Conservation (phyloP, 2,113 vertebrate species). For the Sus scrofa region T2T-Sscrofa CM000814.6:115715501-115716000, state of each 20-base stretch:
- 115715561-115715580: not conserved
- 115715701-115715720: not conserved
- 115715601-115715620: constrained; percentile 8
- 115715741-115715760: not conserved
- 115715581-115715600: not conserved
- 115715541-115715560: not conserved
- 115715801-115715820: not conserved
- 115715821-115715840: not conserved
- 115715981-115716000: not conserved
- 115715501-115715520: not conserved
- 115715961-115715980: constrained; percentile 2
- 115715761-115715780: not conserved
- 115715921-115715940: not conserved
- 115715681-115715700: not conserved
- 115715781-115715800: not conserved
- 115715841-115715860: not conserved
- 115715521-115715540: not conserved
- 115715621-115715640: not conserved
- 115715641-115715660: not conserved
- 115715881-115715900: not conserved
- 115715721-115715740: not conserved
- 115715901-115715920: not conserved
- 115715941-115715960: not conserved
- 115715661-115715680: not conserved
- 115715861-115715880: not conserved